Evolutionary conservation across 1,140 invertebrate species (phyloP), one percentile per base, ranked within the genome.

Genomic region (Kradibia gibbosae): DNA sequence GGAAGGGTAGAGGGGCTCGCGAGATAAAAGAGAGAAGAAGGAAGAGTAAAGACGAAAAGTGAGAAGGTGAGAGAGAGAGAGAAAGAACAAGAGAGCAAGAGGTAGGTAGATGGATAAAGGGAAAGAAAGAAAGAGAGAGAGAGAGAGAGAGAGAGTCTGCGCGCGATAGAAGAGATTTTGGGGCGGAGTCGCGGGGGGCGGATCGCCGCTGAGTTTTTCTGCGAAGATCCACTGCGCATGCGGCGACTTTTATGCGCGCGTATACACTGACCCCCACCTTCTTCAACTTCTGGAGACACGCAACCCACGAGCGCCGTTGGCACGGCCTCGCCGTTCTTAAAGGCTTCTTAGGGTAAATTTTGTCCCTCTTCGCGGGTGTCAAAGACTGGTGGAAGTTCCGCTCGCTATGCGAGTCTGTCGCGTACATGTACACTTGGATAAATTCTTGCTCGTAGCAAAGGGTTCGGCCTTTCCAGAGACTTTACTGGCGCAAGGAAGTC

Each of bases 291-390:
- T 28, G 20, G 22, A 53, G 25, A 57, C 39, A 45, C 20, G n/a
- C 34, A 39, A 67, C 7, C 34, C 36, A 76, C 2, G 34, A 62
- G 36, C 87, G 86, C 87, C 88, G 85, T 86, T 85, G 55, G 62
- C 88, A 88, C 87, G 88, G 86, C 87, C 85, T 87, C 86, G 60
- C 71, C 84, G 86, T 91, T 91, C 89, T 91, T 91, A 91, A 90
- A 91, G 87, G 89, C 88, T 91, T 91, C 90, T 91, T 91, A 91
- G 88, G 87, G 85, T 85, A 86, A 91, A 87, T 91, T 91, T 90
- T 91, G 89, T 91, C 88, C 87, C 85, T 84, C 82, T 72, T 71
- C 86, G 85, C 84, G 76, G 84, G 83, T 85, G 79, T 83, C 82
- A 73, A 81, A 83, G 82, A 78, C 77, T 55, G 39, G 78, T 78